phyloP scores from a whole-genome alignment of 2,797 vertebrate genomes.

The Dipus sagitta region DNA sequence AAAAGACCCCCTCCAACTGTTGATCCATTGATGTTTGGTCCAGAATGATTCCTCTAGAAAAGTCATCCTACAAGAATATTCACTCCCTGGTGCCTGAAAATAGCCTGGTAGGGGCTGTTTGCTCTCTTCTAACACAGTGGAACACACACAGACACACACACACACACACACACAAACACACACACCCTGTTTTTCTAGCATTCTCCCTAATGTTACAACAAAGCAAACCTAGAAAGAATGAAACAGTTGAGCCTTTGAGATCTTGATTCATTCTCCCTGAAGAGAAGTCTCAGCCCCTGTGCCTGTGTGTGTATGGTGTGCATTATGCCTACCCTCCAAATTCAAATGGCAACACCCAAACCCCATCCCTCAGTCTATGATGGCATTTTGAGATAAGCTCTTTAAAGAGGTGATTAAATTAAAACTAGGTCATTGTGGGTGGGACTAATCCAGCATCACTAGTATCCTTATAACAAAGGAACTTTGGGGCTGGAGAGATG shows the following conservation, averaged over 20 bases:
- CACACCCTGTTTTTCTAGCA: not conserved
- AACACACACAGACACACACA: not conserved
- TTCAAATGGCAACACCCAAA: not conserved
- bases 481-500: too few relatives aligned
- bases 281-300: not conserved
- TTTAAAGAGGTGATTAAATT: too few relatives aligned
- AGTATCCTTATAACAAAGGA: too few relatives aligned
- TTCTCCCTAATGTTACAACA: not conserved
- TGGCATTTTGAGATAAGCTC: not conserved
- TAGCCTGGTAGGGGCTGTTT: not conserved
- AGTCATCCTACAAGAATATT: rapidly evolving
- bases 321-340: not conserved
- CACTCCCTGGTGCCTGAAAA: not conserved
- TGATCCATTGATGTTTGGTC: not conserved
- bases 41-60: not conserved
- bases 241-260: not conserved
- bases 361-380: not conserved
- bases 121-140: not conserved
- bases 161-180: too few relatives aligned
- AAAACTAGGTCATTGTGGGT: too few relatives aligned
- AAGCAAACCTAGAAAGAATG: not conserved
- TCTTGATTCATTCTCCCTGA: not conserved
- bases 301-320: too few relatives aligned
- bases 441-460: not conserved
- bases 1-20: rapidly evolving